Conservation (phyloP, 2,797 vertebrate genomes). For the Sebastiscus tertius region DNA sequence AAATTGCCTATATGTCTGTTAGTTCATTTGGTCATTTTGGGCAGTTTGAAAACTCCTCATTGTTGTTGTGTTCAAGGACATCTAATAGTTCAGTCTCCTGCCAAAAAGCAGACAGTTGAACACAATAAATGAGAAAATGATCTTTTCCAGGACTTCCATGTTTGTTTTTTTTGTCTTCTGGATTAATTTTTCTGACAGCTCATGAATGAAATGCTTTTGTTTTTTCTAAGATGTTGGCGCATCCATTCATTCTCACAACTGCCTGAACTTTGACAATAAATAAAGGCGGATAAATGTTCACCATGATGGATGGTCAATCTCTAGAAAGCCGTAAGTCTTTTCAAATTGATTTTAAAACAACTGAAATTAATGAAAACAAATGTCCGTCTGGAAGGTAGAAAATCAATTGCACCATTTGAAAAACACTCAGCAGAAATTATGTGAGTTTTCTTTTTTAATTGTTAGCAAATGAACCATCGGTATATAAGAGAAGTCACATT, state of each 20-base stretch:
- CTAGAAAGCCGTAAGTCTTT: conserved; percentile 7
- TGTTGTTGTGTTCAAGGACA: background rate
- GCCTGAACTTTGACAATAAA: conserved; percentile 37
- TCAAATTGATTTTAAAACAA: conserved; percentile 38
- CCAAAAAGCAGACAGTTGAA: background rate
- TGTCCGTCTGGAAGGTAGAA: background rate
- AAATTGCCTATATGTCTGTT: background rate
- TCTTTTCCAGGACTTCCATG: background rate
- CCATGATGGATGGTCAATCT: conserved; percentile 40
- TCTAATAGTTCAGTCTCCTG: background rate
- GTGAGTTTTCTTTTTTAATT: background rate
- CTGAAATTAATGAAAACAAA: conserved; percentile 35
- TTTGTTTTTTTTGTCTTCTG: background rate
- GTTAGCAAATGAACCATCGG: background rate
- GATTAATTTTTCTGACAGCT: conserved; percentile 7
- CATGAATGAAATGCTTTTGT: background rate
- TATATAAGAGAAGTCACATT: background rate
- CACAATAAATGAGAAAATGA: background rate
- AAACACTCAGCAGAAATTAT: background rate
- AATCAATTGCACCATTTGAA: conserved; percentile 11
- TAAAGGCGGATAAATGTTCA: conserved; percentile 28
- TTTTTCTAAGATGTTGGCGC: background rate
- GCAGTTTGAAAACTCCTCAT: background rate
- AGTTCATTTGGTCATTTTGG: background rate
- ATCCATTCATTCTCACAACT: conserved; percentile 6